Evolutionary conservation across 2,113 vertebrate species (phyloP).

Genomic region (Corydoras maculifer): DNA sequence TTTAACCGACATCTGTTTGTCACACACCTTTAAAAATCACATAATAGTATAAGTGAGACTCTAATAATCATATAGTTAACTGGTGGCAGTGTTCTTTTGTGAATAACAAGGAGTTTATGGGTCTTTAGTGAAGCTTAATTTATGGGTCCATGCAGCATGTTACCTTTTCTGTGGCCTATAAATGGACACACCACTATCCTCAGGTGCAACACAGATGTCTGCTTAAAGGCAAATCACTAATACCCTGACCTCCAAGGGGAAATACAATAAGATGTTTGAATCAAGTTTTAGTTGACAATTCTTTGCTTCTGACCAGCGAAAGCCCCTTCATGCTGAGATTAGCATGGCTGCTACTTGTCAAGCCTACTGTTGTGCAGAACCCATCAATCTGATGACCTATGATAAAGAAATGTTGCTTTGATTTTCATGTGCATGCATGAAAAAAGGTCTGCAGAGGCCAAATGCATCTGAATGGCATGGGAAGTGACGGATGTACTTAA

Average conservation of each 20-base stretch:
- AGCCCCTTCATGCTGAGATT: not conserved
- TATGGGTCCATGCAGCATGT: constrained; percentile 13
- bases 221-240: not conserved
- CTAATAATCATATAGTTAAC: too few relatives aligned
- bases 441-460: constrained; percentile 1
- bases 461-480: constrained; percentile 1
- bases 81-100: not conserved
- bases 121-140: constrained; percentile 3
- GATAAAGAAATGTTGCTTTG: constrained; percentile 9
- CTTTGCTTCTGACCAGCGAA: not conserved
- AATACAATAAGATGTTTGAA: not conserved
- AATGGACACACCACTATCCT: not conserved
- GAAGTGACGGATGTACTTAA: not conserved
- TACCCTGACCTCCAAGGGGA: not conserved
- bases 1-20: too few relatives aligned
- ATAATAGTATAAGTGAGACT: too few relatives aligned
- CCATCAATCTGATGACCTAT: constrained; percentile 1
- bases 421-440: not conserved
- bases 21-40: too few relatives aligned
- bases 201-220: constrained; percentile 22
- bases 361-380: not conserved
- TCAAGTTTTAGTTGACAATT: constrained; percentile 1
- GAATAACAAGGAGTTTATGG: not conserved
- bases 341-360: not conserved
- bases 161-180: not conserved